Evolutionary conservation across 2,113 vertebrate genomes (phyloP), one percentile per base, ranked within the genome.

Genomic region (Psilopsiagon aurifrons): DNA sequence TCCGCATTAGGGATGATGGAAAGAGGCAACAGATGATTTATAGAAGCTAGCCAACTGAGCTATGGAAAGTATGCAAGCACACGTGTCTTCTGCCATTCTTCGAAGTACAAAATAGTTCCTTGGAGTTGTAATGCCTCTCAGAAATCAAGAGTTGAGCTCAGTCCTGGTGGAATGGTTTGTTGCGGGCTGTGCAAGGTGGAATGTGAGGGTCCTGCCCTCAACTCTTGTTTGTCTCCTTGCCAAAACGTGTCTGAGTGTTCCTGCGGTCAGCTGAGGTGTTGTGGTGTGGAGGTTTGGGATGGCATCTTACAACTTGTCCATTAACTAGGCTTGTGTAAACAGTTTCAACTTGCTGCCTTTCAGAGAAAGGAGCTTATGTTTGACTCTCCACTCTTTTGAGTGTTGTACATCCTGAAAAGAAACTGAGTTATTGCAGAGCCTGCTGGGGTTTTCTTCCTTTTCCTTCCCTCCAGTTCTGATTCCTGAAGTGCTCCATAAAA

Each of bases 231-330:
- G 11, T 29, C n/a, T 4, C 23, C 12, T 54, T 1, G 1, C 37
- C 29, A 17, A 57, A 63, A 11, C 0, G 0, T 31, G n/a, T 49
- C 49, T 6, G 2, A 43, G 23, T 5, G 17, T 47, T 55, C 37
- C 16, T 59, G 49, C 31, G 57, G n/a, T 9, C 1, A 3, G 11
- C 33, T 11, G 64, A 70, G 47, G 25, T 13, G 27, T 27, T 49
- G 27, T 2, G 9, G 51, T 52, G 25, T 7, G 11, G 49, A 35
- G 64, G 29, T 27, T 55, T 24, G 39, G 44, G 46, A 24, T 62
- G 71, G 47, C 3, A 4, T 52, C 71, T 67, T 77, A 23, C 16
- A 66, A 20, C 20, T 39, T 43, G 47, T 52, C 28, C 22, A 28
- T 70, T 52, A 64, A 24, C 68, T 39, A 22, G 24, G 6, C 31